phyloP scores from a whole-genome alignment of 2,113 vertebrate genomes.

The Oenanthe oenanthe region DNA sequence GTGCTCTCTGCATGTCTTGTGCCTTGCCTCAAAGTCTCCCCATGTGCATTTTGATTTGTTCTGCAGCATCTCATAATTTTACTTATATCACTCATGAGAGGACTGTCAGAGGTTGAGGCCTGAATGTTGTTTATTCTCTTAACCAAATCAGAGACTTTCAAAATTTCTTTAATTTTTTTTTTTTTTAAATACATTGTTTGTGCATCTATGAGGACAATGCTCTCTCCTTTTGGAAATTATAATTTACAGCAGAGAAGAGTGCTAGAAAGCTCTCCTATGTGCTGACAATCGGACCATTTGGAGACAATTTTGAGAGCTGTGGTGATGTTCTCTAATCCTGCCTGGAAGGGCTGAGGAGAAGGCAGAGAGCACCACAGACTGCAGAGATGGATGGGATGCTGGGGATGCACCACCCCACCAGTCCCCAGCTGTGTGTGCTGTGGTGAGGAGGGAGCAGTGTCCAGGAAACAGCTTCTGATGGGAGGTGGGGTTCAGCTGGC shows the following conservation, averaged over 20 bases:
- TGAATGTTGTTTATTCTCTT: neutral
- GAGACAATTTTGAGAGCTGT: neutral
- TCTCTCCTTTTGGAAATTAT: neutral
- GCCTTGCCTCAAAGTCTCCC: neutral
- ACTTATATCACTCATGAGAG: neutral
- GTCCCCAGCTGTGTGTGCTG: fast-evolving
- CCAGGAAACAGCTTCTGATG: neutral
- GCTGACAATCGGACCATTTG: neutral
- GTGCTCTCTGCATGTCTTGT: fast-evolving
- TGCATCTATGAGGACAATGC: neutral
- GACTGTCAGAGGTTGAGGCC: neutral
- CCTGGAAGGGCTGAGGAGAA: neutral
- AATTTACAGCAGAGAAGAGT: neutral
- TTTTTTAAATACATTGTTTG: neutral
- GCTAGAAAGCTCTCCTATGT: neutral
- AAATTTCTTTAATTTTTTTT: neutral
- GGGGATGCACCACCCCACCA: neutral
- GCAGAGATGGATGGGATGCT: neutral
- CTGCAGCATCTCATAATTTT: neutral
- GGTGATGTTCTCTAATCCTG: neutral
- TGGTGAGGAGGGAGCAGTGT: neutral
- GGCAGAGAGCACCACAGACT: neutral
- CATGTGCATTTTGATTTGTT: neutral
- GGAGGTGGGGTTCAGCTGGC: neutral
- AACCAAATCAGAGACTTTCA: neutral